Conservation (phyloP, 1,140 invertebrate species). For the Meteorus sp. region DNA sequence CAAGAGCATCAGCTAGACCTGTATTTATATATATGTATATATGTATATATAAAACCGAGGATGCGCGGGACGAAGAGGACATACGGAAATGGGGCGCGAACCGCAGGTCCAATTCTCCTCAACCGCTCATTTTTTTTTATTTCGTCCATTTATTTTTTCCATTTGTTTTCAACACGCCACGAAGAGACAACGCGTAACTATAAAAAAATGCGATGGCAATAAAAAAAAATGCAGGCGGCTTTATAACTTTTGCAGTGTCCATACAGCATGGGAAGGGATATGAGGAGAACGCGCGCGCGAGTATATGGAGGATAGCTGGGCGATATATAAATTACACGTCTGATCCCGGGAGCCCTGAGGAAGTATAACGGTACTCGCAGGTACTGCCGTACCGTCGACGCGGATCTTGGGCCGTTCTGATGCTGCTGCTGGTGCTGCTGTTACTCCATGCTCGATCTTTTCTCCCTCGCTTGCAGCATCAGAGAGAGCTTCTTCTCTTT, state of each 20-base stretch:
- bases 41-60: no score
- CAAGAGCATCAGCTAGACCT: constrained; percentile 1
- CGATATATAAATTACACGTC: constrained; percentile 52
- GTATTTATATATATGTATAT: no score
- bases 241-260: neutral
- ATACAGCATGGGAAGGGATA: neutral
- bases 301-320: constrained; percentile 26
- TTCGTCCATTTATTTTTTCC: no score
- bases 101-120: no score
- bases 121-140: no score
- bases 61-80: no score
- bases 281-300: constrained; percentile 14
- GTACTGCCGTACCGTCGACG: constrained; percentile 17
- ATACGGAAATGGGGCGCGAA: no score
- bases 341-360: constrained; percentile 38
- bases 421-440: no score
- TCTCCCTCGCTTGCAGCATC: constrained; percentile 21
- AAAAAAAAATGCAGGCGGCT: no score
- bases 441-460: constrained; percentile 4
- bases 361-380: constrained; percentile 39
- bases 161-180: no score
- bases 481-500: neutral
- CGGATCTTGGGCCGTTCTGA: constrained; percentile 35
- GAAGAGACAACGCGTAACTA: no score
- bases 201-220: no score